Evolutionary conservation across 2,797 vertebrate species (phyloP).

Genomic region (Anguilla obscura): DNA sequence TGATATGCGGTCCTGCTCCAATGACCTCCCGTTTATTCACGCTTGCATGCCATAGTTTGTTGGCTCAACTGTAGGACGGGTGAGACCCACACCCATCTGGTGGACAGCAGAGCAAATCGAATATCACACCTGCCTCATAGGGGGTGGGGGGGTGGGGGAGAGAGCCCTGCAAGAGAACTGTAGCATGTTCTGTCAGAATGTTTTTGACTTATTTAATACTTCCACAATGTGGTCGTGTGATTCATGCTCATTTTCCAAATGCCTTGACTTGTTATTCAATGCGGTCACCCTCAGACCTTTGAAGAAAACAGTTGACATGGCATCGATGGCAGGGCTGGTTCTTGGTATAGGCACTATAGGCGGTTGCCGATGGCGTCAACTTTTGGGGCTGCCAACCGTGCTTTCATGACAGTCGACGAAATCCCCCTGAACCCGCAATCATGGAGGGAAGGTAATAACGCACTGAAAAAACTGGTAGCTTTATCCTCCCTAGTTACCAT

Average conservation of each 20-base stretch:
- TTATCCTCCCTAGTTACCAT: background rate
- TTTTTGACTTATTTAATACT: background rate
- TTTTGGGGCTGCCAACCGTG: no score
- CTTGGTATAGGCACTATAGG: background rate
- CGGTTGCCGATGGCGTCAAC: no score
- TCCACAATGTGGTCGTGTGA: background rate
- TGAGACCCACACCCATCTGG: background rate
- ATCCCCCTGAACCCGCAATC: no score
- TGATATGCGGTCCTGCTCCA: background rate
- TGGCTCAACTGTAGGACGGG: background rate
- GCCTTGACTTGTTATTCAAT: background rate
- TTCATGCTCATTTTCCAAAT: background rate
- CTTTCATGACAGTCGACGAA: no score
- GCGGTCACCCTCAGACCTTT: slow-evolving; percentile 41
- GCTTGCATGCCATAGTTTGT: background rate
- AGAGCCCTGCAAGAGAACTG: no score
- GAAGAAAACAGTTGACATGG: slow-evolving; percentile 41
- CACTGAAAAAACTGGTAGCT: background rate
- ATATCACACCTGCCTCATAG: no score
- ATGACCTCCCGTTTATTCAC: background rate
- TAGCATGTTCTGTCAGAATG: background rate
- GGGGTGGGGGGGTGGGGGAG: no score
- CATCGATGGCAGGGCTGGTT: slow-evolving; percentile 54
- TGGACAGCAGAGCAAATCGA: background rate
- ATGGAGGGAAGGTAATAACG: slow-evolving; percentile 20